Percentiles rank a stretch among this genome's conserved stretches.
Conservation (phyloP, 2,888 invertebrate species). For the Spialia ferax region DNA sequence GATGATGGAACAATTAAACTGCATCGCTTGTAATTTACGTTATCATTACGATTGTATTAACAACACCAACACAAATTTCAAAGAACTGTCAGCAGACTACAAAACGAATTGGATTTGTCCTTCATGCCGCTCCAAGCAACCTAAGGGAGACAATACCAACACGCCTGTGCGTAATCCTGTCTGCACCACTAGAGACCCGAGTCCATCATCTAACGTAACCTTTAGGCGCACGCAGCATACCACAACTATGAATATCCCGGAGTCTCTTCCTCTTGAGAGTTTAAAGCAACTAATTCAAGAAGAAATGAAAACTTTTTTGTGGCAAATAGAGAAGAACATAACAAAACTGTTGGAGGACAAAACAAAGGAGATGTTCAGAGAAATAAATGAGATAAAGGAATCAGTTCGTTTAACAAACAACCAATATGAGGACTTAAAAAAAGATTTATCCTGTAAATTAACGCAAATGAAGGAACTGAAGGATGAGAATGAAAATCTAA, state of each 20-base stretch:
- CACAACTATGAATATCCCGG: neutral
- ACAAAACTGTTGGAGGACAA: neutral
- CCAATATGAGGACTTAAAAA: slow-evolving; percentile 1
- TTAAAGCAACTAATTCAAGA: neutral
- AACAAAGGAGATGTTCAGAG: neutral
- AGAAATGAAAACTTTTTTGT: neutral
- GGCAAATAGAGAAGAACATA: neutral
- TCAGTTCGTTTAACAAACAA: neutral
- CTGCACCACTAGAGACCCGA: neutral
- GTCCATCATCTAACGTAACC: neutral
- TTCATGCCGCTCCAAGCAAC: slow-evolving; percentile 23
- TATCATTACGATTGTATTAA: slow-evolving; percentile 33
- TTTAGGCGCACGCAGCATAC: neutral
- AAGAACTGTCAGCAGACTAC: slow-evolving; percentile 26
- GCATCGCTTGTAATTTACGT: slow-evolving; percentile 24
- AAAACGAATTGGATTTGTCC: slow-evolving; percentile 33
- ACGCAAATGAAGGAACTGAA: neutral
- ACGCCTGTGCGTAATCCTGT: slow-evolving; percentile 5
- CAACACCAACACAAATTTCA: slow-evolving; percentile 10
- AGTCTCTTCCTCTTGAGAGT: neutral
- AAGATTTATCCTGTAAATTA: neutral
- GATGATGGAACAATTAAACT: slow-evolving; percentile 23
- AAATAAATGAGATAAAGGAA: neutral
- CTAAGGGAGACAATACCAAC: slow-evolving; percentile 26
- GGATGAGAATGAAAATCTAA: neutral